These are phyloP conservation scores for Motacilla tschutschensis DNA, from an alignment of 2,113 vertebrate species.

Conservation along the genomic window DNA sequence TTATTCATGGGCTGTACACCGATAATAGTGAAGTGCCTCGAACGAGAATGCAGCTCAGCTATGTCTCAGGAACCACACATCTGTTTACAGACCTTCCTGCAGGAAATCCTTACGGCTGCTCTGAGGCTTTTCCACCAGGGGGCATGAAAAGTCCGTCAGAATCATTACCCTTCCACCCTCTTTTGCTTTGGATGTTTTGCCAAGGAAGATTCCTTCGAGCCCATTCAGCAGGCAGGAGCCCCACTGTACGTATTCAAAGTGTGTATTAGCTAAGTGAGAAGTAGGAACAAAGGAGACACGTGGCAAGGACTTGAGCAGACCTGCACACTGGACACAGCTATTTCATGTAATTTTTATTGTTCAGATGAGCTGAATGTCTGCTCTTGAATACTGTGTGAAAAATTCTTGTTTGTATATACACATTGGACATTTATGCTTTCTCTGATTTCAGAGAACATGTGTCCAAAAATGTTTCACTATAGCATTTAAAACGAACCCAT, in stretches of 20 bases:
- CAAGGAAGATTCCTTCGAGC: neutral
- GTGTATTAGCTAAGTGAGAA: neutral
- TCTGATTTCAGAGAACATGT: neutral
- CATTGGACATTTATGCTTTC: neutral
- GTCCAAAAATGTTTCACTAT: neutral
- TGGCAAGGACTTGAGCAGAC: neutral
- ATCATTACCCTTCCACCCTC: neutral
- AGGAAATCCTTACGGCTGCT: neutral
- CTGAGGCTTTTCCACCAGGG: conserved; percentile 60
- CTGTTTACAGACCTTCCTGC: conserved; percentile 32
- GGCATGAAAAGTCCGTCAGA: conserved; percentile 50
- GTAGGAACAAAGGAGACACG: neutral
- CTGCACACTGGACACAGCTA: neutral
- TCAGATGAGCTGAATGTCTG: neutral
- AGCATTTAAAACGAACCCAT: neutral
- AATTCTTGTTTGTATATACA: neutral
- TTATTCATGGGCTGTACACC: conserved; percentile 35
- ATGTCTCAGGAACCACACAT: conserved; percentile 43
- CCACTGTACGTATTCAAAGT: neutral
- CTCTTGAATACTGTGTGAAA: neutral
- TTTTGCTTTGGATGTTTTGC: neutral
- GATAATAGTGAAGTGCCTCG: conserved; percentile 41
- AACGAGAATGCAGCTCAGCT: conserved; percentile 32
- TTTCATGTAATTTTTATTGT: neutral
- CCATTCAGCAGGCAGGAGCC: neutral